phyloP scores from a whole-genome alignment of 2,888 invertebrate species.

The Onthophagus sagittarius region DNA sequence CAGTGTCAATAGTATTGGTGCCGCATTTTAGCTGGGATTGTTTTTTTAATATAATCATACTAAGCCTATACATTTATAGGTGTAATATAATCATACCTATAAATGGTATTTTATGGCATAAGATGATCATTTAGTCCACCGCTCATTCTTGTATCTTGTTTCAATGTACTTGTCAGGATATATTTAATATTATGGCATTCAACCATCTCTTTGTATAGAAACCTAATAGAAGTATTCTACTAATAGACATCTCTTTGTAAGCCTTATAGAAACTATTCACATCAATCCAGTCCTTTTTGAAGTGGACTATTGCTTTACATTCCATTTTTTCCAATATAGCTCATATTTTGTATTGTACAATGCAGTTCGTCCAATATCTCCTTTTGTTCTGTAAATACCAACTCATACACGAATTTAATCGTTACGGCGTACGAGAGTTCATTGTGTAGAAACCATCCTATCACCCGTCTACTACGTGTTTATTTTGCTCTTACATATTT shows the following conservation, averaged over 20 bases:
- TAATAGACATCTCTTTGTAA: no score
- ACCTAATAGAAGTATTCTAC: conserved; percentile 17
- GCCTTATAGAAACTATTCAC: conserved; percentile 22
- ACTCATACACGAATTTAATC: conserved; percentile 28
- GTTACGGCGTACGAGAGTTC: conserved; percentile 28
- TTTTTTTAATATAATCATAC: not conserved
- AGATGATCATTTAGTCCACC: not conserved
- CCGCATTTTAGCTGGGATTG: not conserved
- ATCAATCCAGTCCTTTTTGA: conserved; percentile 28
- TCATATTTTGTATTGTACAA: conserved; percentile 18
- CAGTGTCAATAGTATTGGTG: conserved; percentile 2
- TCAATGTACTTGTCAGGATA: conserved; percentile 25
- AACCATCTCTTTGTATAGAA: not conserved
- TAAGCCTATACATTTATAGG: no score
- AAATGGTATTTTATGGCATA: not conserved
- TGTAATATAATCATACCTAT: not conserved
- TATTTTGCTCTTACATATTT: conserved; percentile 28
- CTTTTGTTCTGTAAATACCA: conserved; percentile 23
- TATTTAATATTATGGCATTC: not conserved
- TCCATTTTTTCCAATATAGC: conserved; percentile 17
- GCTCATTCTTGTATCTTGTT: conserved; percentile 14
- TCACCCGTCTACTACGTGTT: conserved; percentile 32
- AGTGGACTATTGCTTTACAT: conserved; percentile 26
- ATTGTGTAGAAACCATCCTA: conserved; percentile 35
- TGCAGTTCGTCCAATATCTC: not conserved